phyloP scores from a whole-genome alignment of 2,888 invertebrate genomes.

The Monoplex corrugatus region DNA sequence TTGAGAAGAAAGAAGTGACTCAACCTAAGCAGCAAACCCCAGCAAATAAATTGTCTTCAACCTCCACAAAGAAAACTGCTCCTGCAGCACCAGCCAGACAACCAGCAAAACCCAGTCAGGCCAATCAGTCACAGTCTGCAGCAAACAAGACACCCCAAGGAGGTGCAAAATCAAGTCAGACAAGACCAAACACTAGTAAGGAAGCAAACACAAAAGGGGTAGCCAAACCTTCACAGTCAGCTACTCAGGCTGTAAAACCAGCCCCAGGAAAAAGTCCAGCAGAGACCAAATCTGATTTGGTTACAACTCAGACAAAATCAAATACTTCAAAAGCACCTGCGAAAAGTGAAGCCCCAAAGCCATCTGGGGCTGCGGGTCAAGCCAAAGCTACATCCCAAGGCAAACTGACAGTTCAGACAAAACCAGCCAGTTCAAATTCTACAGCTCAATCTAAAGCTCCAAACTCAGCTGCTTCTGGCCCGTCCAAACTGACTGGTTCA shows the following conservation, averaged over 20 bases:
- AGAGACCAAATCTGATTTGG: neutral
- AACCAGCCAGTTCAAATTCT: neutral
- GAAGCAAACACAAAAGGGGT: neutral
- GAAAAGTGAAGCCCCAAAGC: neutral
- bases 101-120: neutral
- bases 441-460: no score
- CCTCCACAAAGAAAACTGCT: neutral
- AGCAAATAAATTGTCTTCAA: neutral
- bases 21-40: neutral
- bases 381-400: neutral
- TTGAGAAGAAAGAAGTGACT: neutral
- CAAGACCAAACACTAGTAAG: neutral
- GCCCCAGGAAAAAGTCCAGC: neutral
- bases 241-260: neutral
- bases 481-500: neutral
- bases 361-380: neutral
- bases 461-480: neutral
- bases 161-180: neutral
- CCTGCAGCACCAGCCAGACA: neutral
- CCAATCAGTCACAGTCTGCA: neutral
- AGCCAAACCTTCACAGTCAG: neutral
- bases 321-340: neutral
- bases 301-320: neutral
- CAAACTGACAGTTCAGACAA: slow-evolving; percentile 5
- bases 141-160: neutral